Conservation (phyloP, 1,140 invertebrate genomes). For the Drosophila lacertosa region DNA sequence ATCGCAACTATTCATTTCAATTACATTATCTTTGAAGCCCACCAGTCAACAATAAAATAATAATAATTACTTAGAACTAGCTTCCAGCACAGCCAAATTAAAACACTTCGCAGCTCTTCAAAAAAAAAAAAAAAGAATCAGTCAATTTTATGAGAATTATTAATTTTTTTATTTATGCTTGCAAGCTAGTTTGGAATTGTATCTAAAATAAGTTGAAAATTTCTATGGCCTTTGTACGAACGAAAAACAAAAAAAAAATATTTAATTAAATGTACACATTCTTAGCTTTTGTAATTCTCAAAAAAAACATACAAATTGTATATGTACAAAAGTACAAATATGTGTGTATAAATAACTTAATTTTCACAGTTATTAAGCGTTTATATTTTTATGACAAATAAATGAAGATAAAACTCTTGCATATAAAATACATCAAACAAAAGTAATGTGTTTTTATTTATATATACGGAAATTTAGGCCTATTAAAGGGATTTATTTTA, state of each 20-base stretch:
- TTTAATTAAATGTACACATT: slow-evolving; percentile 64
- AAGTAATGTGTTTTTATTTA: neutral
- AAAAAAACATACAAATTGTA: slow-evolving; percentile 37
- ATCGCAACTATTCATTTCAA: slow-evolving; percentile 12
- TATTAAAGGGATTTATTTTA: too few relatives aligned
- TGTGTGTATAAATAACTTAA: slow-evolving; percentile 30
- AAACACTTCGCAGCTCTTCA: neutral
- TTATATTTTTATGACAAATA: slow-evolving; percentile 76
- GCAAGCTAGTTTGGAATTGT: slow-evolving; percentile 44
- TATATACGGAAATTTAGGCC: neutral
- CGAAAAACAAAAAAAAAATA: slow-evolving; percentile 36
- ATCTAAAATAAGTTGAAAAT: slow-evolving; percentile 31
- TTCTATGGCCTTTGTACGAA: slow-evolving; percentile 63
- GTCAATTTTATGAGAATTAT: slow-evolving; percentile 33
- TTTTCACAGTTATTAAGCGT: slow-evolving; percentile 43
- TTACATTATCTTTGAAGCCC: slow-evolving; percentile 47
- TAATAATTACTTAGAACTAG: slow-evolving; percentile 18
- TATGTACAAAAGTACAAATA: slow-evolving; percentile 46
- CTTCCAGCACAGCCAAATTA: slow-evolving; percentile 20
- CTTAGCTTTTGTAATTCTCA: slow-evolving; percentile 72
- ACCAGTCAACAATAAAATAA: slow-evolving; percentile 65
- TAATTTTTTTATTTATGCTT: slow-evolving; percentile 41
- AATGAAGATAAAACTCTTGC: slow-evolving; percentile 60
- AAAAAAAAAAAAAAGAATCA: neutral
- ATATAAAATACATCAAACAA: slow-evolving; percentile 34